Conservation (phyloP, 2,113 vertebrate genomes). For the Oreochromis tanganicae region DNA sequence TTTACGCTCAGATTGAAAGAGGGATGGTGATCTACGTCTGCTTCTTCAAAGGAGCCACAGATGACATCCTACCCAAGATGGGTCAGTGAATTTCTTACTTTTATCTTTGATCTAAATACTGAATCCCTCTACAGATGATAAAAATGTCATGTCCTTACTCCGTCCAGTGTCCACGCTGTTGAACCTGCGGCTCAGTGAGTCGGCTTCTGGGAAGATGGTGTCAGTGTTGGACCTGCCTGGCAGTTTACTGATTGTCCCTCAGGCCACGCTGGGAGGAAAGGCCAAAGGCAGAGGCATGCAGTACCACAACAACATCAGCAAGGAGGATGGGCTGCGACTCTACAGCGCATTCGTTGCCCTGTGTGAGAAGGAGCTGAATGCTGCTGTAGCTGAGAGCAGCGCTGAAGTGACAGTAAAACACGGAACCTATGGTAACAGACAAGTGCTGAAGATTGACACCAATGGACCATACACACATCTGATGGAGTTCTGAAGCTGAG, state of each 20-base stretch:
- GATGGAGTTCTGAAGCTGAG: slow-evolving; percentile 80
- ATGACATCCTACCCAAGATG: slow-evolving; percentile 85
- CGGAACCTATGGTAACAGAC: slow-evolving; percentile 90
- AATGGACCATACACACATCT: slow-evolving; percentile 93
- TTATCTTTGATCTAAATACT: not conserved
- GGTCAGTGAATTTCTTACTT: slow-evolving; percentile 66
- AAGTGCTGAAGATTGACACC: slow-evolving; percentile 88
- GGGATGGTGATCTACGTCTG: slow-evolving; percentile 92
- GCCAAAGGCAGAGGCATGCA: slow-evolving; percentile 85
- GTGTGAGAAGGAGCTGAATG: slow-evolving; percentile 77
- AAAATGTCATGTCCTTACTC: not conserved
- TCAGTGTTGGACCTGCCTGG: slow-evolving; percentile 87
- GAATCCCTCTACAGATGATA: not conserved
- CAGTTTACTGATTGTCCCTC: slow-evolving; percentile 84
- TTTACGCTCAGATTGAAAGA: slow-evolving; percentile 77
- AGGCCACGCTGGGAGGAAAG: slow-evolving; percentile 89
- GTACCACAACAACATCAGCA: slow-evolving; percentile 87
- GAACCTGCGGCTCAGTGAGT: slow-evolving; percentile 87
- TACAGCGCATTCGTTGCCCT: slow-evolving; percentile 79
- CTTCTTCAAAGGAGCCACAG: slow-evolving; percentile 89
- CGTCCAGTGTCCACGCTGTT: slow-evolving; percentile 74
- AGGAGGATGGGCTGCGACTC: slow-evolving; percentile 84
- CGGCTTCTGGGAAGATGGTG: slow-evolving; percentile 75
- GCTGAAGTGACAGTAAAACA: slow-evolving; percentile 71
- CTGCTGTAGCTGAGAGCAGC: slow-evolving; percentile 22